These are phyloP conservation scores for Xiphydria camelus DNA, from an alignment of 2,888 invertebrate species.

Conservation along the genomic window DNA sequence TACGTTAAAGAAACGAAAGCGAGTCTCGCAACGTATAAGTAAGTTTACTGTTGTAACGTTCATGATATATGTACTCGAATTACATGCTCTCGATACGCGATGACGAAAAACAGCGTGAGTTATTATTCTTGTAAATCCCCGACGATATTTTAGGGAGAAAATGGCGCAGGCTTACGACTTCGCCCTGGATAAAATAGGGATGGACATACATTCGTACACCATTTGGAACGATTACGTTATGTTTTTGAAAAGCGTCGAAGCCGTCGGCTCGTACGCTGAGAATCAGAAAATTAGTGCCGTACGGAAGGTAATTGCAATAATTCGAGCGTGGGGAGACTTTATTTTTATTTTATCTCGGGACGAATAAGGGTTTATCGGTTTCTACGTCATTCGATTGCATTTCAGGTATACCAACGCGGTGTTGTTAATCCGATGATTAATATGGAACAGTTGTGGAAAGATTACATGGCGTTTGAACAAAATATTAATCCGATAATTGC, in stretches of 20 bases:
- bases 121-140: neutral
- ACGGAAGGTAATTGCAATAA: constrained; percentile 71
- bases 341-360: neutral
- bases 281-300: constrained; percentile 99
- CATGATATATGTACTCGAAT: neutral
- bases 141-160: constrained; percentile 76
- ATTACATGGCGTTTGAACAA: constrained; percentile 96
- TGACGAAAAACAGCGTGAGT: too few relatives aligned
- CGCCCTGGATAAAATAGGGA: constrained; percentile 97
- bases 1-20: constrained; percentile 99
- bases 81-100: neutral
- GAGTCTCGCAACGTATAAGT: constrained; percentile 91
- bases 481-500: constrained; percentile 87
- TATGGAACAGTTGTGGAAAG: constrained; percentile 96
- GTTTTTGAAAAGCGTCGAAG: constrained; percentile 94
- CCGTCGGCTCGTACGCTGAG: constrained; percentile 98
- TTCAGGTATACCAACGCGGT: constrained; percentile 89
- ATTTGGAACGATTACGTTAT: constrained; percentile 98
- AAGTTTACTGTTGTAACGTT: constrained; percentile 48
- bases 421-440: constrained; percentile 96
- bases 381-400: constrained; percentile 9
- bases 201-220: constrained; percentile 95
- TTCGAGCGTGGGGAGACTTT: neutral
- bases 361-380: too few relatives aligned
- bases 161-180: constrained; percentile 99